Base-by-base conservation (phyloP, 2,888 invertebrate species). In the Cepaea hortensis region DNA sequence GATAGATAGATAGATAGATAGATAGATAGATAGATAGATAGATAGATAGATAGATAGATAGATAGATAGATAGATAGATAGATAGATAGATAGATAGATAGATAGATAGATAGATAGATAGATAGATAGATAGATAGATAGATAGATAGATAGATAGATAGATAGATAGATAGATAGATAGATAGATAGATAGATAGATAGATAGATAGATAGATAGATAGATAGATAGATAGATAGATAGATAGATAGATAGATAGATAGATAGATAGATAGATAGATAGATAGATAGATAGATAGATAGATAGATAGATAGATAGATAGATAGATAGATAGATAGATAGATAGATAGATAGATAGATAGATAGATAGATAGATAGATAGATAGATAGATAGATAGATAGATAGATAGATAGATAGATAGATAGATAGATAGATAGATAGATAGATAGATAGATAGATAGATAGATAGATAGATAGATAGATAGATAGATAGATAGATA, bases 381-480 rank as follows among this genome's bases (percentile, higher is more conserved):
- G 68, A n/a, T 20, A 68, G 68, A n/a, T 68, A 68, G 68, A n/a
- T 68, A 68, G 68, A n/a, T 68, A 20, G 68, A n/a, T 68, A 68
- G 68, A n/a, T 68, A 68, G 68, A n/a, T 68, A 68, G 68, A n/a
- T 68, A 68, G 68, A n/a, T 68, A 68, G 68, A n/a, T 68, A 68
- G 68, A n/a, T 68, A 68, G 68, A n/a, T 68, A 68, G 68, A n/a
- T 68, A n/a, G 68, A 68, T n/a, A n/a, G 68, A 68, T n/a, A 68
- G 68, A 68, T n/a, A n/a, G 68, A 68, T 3, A 68, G 68, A 68
- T 3, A n/a, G 68, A 68, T 3, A 68, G 68, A 68, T 3, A n/a
- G 68, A 68, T 3, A 68, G 68, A 68, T 3, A 68, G 68, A 68
- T 3, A 68, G 68, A 68, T 3, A 68, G 68, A 68, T 3, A 68